Evolutionary conservation across 1,140 invertebrate species (phyloP).

Genomic region (Drosophila nasuta): DNA sequence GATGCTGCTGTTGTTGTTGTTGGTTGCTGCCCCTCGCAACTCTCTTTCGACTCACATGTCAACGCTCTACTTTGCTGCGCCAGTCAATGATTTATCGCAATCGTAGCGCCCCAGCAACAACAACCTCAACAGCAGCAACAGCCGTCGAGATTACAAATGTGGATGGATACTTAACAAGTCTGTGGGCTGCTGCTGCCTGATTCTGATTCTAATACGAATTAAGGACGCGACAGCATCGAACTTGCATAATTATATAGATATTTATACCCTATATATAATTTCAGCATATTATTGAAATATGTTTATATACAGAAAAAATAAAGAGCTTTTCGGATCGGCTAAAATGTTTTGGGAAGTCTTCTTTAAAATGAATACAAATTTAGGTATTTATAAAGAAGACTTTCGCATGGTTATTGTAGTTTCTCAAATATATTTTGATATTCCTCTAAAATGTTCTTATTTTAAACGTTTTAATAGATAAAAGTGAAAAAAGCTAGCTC

Average conservation of each 20-base stretch:
- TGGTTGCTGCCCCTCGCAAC: slow-evolving; percentile 23
- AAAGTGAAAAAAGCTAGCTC: no score
- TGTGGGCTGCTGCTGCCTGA: slow-evolving; percentile 22
- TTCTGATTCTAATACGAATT: slow-evolving; percentile 12
- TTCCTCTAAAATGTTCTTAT: no score
- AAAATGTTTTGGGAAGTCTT: no score
- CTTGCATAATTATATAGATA: not conserved
- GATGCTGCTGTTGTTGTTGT: slow-evolving; percentile 4
- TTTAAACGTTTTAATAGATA: no score
- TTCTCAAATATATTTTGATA: no score
- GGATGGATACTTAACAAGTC: slow-evolving; percentile 34
- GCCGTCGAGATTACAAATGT: slow-evolving; percentile 49
- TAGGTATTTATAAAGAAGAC: no score
- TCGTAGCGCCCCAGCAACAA: slow-evolving; percentile 15
- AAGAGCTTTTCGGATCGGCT: no score
- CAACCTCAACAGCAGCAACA: slow-evolving; percentile 15
- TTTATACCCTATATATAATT: not conserved
- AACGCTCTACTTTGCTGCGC: slow-evolving; percentile 63
- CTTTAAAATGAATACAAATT: no score
- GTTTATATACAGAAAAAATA: no score
- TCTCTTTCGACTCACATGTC: slow-evolving; percentile 59
- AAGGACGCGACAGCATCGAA: slow-evolving; percentile 9
- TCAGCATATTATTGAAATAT: no score
- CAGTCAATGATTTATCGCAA: slow-evolving; percentile 64
- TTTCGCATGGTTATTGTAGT: no score